phyloP scores from a whole-genome alignment of 2,113 vertebrate species.

The Tauraco erythrolophus region DNA sequence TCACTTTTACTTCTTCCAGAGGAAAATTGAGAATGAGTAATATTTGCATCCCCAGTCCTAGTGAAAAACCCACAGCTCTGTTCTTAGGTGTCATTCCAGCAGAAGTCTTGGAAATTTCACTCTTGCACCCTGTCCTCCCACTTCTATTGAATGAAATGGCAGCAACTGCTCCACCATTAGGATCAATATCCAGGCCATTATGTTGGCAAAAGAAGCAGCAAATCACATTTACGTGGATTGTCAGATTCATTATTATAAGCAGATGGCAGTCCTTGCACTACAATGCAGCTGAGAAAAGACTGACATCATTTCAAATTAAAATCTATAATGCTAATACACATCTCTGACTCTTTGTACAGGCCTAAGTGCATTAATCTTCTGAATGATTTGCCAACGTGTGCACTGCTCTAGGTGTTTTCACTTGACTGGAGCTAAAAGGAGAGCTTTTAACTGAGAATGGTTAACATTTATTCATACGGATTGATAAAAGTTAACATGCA shows the following conservation, averaged over 20 bases:
- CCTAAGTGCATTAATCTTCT: slow-evolving; percentile 83
- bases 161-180: slow-evolving; percentile 83
- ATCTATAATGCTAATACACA: slow-evolving; percentile 96
- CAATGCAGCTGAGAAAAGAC: slow-evolving; percentile 85
- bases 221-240: slow-evolving; percentile 91
- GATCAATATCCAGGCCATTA: slow-evolving; percentile 92
- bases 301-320: slow-evolving; percentile 97
- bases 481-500: slow-evolving; percentile 78
- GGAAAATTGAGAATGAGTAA: neutral
- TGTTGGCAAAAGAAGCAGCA: slow-evolving; percentile 87
- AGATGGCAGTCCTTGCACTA: slow-evolving; percentile 89
- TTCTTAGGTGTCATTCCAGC: neutral
- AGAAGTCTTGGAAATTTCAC: slow-evolving; percentile 11
- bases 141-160: slow-evolving; percentile 82
- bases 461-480: slow-evolving; percentile 79
- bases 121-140: slow-evolving; percentile 70
- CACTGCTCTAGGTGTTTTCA: slow-evolving; percentile 73
- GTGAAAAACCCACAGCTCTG: neutral
- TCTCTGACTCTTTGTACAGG: slow-evolving; percentile 78
- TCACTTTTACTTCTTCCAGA: neutral
- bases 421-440: slow-evolving; percentile 78
- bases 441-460: slow-evolving; percentile 70
- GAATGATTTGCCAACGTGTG: slow-evolving; percentile 74
- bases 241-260: slow-evolving; percentile 95
- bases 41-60: fast-evolving